phyloP scores from a whole-genome alignment of 2,888 invertebrate species.

The Nemapogon koenigi region DNA sequence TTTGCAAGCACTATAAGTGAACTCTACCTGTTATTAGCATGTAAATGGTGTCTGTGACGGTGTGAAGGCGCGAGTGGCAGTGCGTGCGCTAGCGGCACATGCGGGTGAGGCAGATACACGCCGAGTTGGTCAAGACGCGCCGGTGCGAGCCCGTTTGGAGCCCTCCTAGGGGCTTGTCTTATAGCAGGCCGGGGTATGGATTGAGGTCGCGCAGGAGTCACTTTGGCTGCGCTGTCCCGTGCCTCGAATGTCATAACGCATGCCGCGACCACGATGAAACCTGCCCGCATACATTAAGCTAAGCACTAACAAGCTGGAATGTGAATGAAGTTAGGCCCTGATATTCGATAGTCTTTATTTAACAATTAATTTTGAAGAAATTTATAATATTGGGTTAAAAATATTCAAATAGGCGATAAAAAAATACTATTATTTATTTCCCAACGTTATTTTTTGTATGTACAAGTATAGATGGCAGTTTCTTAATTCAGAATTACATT shows the following conservation, averaged over 20 bases:
- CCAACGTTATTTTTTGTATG: no score
- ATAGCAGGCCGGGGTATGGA: conserved; percentile 58
- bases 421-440: no score
- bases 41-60: conserved; percentile 42
- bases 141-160: conserved; percentile 50
- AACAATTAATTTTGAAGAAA: no score
- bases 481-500: no score
- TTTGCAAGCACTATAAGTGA: no score
- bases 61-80: conserved; percentile 32
- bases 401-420: no score
- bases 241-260: conserved; percentile 99
- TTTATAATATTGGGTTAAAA: no score
- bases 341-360: no score
- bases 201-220: conserved; percentile 77
- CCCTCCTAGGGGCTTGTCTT: conserved; percentile 44
- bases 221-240: conserved; percentile 91
- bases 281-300: no score
- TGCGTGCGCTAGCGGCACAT: conserved; percentile 48
- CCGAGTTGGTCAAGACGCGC: conserved; percentile 72
- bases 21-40: conserved; percentile 38
- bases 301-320: no score
- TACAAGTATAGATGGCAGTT: no score
- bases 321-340: no score
- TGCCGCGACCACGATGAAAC: conserved; percentile 95
- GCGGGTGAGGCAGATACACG: conserved; percentile 69